Evolutionary conservation across 2,888 invertebrate species (phyloP).

Genomic region (Lysandra bellargus): DNA sequence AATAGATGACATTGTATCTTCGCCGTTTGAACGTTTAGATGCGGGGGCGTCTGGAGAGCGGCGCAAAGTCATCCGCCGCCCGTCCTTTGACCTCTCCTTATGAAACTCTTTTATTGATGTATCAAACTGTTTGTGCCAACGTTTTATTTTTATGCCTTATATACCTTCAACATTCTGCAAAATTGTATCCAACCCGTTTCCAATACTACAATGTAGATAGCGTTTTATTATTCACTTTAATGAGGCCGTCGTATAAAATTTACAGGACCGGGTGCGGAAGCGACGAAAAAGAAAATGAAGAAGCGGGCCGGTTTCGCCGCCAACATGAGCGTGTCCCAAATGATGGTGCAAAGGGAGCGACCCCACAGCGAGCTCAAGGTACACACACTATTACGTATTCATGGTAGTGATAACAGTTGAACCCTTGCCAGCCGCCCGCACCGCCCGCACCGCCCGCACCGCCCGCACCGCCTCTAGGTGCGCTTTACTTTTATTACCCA

Average conservation of each 20-base stretch:
- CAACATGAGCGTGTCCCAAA: slow-evolving; percentile 83
- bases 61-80: slow-evolving; percentile 63
- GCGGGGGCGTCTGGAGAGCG: slow-evolving; percentile 72
- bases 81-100: slow-evolving; percentile 54
- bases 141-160: slow-evolving; percentile 18
- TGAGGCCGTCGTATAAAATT: slow-evolving; percentile 37
- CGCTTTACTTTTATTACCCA: slow-evolving; percentile 47
- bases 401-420: slow-evolving; percentile 62
- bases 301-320: slow-evolving; percentile 80
- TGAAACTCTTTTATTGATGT: slow-evolving; percentile 33
- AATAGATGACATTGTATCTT: slow-evolving; percentile 27
- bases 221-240: slow-evolving; percentile 3
- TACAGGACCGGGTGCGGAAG: slow-evolving; percentile 65
- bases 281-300: slow-evolving; percentile 83
- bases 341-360: slow-evolving; percentile 84
- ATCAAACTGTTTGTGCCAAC: slow-evolving; percentile 6
- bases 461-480: slow-evolving; percentile 49
- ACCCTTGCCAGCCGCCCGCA: slow-evolving; percentile 57
- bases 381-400: slow-evolving; percentile 51
- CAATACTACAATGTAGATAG: background rate
- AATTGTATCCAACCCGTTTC: background rate
- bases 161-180: background rate
- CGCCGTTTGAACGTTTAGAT: slow-evolving; percentile 43
- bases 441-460: slow-evolving; percentile 51
- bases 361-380: slow-evolving; percentile 77